phyloP scores from a whole-genome alignment of 2,113 vertebrate genomes.

The Dipodomys merriami region DNA sequence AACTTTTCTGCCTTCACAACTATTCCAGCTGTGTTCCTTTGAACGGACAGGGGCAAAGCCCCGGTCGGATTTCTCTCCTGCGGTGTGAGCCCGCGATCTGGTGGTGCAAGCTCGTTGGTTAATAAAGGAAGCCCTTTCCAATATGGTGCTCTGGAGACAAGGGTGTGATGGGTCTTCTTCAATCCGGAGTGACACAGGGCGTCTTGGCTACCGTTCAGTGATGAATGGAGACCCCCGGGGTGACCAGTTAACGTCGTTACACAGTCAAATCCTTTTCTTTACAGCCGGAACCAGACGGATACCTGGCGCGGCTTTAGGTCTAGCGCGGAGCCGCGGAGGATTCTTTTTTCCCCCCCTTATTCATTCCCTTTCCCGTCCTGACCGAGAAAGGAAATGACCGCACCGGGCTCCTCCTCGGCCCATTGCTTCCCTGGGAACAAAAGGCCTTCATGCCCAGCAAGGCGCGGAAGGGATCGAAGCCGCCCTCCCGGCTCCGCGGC shows the following conservation, averaged over 20 bases:
- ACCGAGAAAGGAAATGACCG: constrained; percentile 68
- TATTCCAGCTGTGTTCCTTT: constrained; percentile 18
- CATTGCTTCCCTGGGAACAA: constrained; percentile 66
- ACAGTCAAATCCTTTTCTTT: constrained; percentile 11
- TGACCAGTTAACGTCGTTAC: constrained; percentile 11
- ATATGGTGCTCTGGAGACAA: neutral
- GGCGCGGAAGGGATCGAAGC: neutral
- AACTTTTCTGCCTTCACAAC: constrained; percentile 33
- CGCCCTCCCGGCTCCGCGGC: neutral
- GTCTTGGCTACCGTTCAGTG: too few relatives aligned
- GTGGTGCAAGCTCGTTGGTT: neutral
- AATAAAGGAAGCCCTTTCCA: constrained; percentile 10
- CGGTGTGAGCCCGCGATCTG: neutral
- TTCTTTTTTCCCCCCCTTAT: constrained; percentile 42
- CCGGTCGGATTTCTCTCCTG: neutral
- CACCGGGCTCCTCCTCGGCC: constrained; percentile 24
- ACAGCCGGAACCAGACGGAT: too few relatives aligned
- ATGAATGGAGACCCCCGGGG: too few relatives aligned
- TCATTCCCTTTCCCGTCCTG: neutral
- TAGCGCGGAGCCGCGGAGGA: constrained; percentile 32
- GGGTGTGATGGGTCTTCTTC: neutral
- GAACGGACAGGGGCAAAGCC: neutral
- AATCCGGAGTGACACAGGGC: neutral
- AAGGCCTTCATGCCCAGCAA: constrained; percentile 38
- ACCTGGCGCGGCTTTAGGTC: constrained; percentile 20